Evolutionary conservation across 2,113 vertebrate species (phyloP), one percentile per base, ranked within the genome.

Genomic region (Tetraodon nigroviridis): DNA sequence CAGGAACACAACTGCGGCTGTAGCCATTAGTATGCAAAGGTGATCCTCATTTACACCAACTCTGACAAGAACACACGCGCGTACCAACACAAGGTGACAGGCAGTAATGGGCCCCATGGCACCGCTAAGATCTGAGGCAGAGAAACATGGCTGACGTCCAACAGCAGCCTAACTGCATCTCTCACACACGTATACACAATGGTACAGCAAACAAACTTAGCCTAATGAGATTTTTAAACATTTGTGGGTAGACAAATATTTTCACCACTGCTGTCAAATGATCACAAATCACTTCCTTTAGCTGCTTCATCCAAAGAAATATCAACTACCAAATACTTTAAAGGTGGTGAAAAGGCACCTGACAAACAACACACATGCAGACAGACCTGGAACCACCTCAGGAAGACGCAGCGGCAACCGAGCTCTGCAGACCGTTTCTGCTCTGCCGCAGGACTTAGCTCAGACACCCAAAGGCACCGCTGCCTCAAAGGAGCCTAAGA

Each of bases 21-120:
- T 27, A 27, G 24, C 5, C 41, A 78, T 79, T 63, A 75, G 66
- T 55, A 69, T 71, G 79, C 66, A 77, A 58, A 62, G 57, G 22
- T 63, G 29, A 49, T 55, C 22, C 20, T 67, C 19, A 46, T 48
- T 61, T 40, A 52, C 7, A 0, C 8, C 19, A 48, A 1, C 16
- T 21, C 21, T 11, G 7, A 19, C 4, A 6, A 19, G 4, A 19
- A 55, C 21, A 37, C 48, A 44, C 4, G 55, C 20, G 5, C 22
- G 22, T 2, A 24, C 22, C n/a, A 0, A 15, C 13, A 8, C 19
- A 71, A 24, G 75, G 67, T 75, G 15, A 63, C 51, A 58, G 41
- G 10, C 54, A 40, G 68, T 67, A 76, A 74, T 51, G 63, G 75
- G 54, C 73, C 51, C 55, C 71, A 22, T 67, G 61, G 69, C 69